Conservation (phyloP, 2,113 vertebrate species). For the Columbina picui region DNA sequence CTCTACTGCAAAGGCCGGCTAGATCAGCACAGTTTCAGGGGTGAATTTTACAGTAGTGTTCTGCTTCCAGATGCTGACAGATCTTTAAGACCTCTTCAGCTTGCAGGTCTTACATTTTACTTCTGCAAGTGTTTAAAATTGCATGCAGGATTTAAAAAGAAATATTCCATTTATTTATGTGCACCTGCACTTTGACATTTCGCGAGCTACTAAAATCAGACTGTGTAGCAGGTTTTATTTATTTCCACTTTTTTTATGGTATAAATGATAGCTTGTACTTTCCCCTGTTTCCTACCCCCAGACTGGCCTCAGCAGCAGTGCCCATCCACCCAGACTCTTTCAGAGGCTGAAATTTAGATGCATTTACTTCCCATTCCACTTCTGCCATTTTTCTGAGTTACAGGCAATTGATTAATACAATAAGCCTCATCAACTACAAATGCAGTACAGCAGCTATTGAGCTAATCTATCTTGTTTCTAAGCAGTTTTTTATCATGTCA, state of each 20-base stretch:
- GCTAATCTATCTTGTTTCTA: slow-evolving; percentile 56
- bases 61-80: background rate
- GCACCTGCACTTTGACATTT: slow-evolving; percentile 14
- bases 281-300: background rate
- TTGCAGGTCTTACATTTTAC: background rate
- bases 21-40: background rate
- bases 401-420: slow-evolving; percentile 4
- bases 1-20: background rate
- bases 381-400: background rate
- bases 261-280: background rate
- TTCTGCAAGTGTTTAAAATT: slow-evolving; percentile 9
- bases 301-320: background rate
- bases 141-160: background rate
- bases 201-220: background rate
- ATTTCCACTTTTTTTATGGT: background rate
- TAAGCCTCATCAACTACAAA: slow-evolving; percentile 41
- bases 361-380: background rate
- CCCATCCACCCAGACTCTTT: background rate
- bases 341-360: background rate
- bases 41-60: background rate
- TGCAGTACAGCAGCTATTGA: slow-evolving; percentile 32
- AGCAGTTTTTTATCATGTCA: slow-evolving; percentile 47
- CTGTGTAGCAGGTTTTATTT: background rate
- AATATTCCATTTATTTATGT: background rate
- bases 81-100: background rate